phyloP scores from a whole-genome alignment of 2,113 vertebrate species.

The Nycticorax nycticorax region DNA sequence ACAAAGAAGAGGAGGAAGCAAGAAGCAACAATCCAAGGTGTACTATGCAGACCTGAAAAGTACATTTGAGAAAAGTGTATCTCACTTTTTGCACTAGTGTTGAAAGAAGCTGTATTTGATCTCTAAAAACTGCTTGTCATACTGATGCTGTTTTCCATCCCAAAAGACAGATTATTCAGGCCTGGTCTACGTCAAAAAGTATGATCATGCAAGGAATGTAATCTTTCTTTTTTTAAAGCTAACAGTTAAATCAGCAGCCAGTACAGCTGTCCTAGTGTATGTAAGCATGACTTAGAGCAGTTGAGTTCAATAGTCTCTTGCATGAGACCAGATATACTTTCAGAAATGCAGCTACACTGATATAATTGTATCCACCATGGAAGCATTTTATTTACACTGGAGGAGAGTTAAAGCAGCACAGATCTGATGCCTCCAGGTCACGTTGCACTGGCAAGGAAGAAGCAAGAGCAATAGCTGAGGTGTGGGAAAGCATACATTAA shows the following conservation, averaged over 20 bases:
- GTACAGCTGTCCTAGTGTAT: background rate
- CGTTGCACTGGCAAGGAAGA: background rate
- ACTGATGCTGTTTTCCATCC: background rate
- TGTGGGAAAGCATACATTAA: background rate
- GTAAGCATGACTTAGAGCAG: background rate
- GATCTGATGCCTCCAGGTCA: background rate
- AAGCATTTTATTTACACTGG: background rate
- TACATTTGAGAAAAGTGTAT: background rate
- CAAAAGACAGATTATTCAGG: background rate
- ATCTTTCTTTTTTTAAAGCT: background rate
- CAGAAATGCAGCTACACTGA: background rate
- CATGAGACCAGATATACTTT: background rate
- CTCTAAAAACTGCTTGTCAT: background rate
- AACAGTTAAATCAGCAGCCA: background rate
- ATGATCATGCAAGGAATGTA: background rate
- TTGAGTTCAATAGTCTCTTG: background rate
- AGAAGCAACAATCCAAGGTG: background rate
- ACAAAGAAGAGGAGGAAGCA: background rate
- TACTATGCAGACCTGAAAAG: background rate
- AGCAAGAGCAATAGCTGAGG: background rate
- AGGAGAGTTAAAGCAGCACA: background rate
- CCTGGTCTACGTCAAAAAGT: background rate
- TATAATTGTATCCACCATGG: too few relatives aligned
- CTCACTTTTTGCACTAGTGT: background rate
- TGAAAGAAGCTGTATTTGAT: background rate